Evolutionary conservation across 2,113 vertebrate species (phyloP), one percentile per base, ranked within the genome.

Genomic region (Heterocephalus glaber): DNA sequence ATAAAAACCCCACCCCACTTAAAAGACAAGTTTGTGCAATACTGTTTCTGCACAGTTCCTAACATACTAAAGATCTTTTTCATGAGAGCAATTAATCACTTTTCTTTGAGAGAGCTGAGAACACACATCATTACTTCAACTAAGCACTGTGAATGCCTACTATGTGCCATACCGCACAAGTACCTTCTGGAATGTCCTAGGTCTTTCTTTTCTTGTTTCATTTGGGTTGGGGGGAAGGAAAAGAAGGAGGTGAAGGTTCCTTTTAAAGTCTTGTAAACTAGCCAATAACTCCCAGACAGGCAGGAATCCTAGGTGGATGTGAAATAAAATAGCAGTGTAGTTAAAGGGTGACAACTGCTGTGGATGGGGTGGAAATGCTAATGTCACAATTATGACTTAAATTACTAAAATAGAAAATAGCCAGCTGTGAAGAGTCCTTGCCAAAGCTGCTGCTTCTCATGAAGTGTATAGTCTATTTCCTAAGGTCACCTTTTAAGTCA

Each of bases 381-480:
- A 38, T 4, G 30, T 60, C 72, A 58, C 88, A 70, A 63, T 63
- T 60, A 54, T 90, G 86, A 52, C 44, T 72, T 89, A 82, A 82
- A 52, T 47, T 22, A 30, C 41, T 26, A 41, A 52, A 41, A 76
- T 35, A 66, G 56, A 77, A 92, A 58, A 65, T 0, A 80, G 16
- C 54, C 49, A 28, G 54, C 11, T 66, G 20, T 20, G 54, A 44
- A 41, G 1, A 41, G 74, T 54, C 77, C 66, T 86, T 72, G 8
- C 47, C 38, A 33, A 16, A 1, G 13, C 47, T 49, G 35, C 60
- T 82, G 16, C 60, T 90, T 70, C 86, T 88, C 16, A 0, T 19
- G 49, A 68, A 24, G 49, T 54, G 0, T 13, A 13, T 4, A 49
- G 38, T 33, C 77, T 19, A 44, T 92, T 89, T 61, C 47, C 65